Evolutionary conservation across 2,888 invertebrate species (phyloP).

Genomic region (Epirrhoe alternata): DNA sequence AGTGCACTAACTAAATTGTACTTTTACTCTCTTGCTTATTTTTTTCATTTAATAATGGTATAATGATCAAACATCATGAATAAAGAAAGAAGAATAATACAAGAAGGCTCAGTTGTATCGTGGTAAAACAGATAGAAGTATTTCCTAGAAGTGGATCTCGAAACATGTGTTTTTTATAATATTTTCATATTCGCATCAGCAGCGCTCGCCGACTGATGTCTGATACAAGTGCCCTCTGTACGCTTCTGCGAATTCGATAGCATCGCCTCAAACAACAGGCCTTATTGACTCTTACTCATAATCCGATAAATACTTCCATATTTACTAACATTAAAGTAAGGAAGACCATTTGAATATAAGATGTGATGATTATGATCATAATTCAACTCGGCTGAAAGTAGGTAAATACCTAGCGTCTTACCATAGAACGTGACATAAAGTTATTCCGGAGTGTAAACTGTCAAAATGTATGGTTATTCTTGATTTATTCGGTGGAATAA

Average conservation of each 20-base stretch:
- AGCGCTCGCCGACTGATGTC: constrained; percentile 62
- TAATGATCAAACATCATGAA: neutral
- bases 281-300: constrained; percentile 65
- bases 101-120: neutral
- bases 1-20: neutral
- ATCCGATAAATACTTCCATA: constrained; percentile 64
- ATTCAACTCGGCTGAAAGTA: neutral
- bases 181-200: constrained; percentile 73
- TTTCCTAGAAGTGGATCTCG: constrained; percentile 45
- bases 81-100: no score
- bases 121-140: constrained; percentile 3
- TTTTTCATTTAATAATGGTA: neutral
- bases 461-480: no score
- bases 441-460: no score
- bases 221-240: constrained; percentile 75
- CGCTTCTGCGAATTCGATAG: constrained; percentile 76
- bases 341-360: constrained; percentile 2
- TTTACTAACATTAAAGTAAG: constrained; percentile 45
- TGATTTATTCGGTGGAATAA: no score
- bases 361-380: neutral
- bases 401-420: no score
- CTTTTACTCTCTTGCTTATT: neutral
- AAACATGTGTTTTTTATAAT: constrained; percentile 78
- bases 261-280: constrained; percentile 59
- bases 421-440: no score